Base-by-base conservation (phyloP, 1,140 invertebrate genomes). In the Contarinia nasturtii region DNA sequence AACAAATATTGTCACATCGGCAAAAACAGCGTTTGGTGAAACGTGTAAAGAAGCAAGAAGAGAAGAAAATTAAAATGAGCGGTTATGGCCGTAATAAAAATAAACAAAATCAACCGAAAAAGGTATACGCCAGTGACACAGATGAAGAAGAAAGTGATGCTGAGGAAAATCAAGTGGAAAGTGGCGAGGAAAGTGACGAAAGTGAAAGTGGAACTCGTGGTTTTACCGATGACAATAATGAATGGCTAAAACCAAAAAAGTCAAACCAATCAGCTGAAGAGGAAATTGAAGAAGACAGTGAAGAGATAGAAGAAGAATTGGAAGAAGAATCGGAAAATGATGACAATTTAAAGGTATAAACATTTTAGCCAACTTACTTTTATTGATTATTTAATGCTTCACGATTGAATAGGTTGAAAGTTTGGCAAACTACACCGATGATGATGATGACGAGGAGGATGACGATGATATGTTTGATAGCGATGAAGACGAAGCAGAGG, bases 141-240 rank as follows among this genome's bases (percentile, higher is more conserved):
- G 57, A 63, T 21, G 17, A 43, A 19, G 41, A 48, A 19, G 40
- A 41, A 7, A 27, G 20, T n/a, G 44, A 27, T n/a, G 33, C 44
- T 14, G 37, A 38, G 21, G 46, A 47, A 22, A 42, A 38, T 38
- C 18, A n/a, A n/a, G 22, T 38, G 17, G 45, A 46, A 46, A 18
- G 15, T 15, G 15, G 38, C 38, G 15, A 10, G 38, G 38, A 41
- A 41, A 43, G 41, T 43, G 41, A 53, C 46, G 55, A 61, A n/a
- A 56, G 52, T 7, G 57, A 53, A 47, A 38, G 27, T 18, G 40
- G 5, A 12, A 40, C 20, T 21, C 58, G 53, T 66, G 77, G 73
- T 18, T 80, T 72, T 51, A 72, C 75, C 45, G 79, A 82, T 69
- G 75, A 81, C 33, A 82, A 82, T 55, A 71, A 74, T 42, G 58